Conservation (phyloP, 2,113 vertebrate species). For the Anas platyrhynchos region DNA sequence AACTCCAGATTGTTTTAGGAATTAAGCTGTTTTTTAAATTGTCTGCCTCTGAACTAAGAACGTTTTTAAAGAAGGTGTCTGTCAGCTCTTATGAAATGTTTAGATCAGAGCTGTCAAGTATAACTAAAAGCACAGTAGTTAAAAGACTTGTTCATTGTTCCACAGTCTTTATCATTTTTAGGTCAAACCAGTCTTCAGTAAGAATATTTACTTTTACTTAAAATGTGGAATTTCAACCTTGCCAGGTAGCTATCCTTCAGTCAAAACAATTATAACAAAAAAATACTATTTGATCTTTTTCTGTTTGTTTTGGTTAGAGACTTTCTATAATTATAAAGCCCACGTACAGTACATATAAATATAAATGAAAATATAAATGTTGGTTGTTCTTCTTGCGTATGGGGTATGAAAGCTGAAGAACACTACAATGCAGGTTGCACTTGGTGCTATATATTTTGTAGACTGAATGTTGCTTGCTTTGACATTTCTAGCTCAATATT, state of each 20-base stretch:
- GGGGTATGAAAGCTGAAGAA: background rate
- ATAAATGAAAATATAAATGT: background rate
- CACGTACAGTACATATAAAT: background rate
- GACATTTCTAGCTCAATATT: background rate
- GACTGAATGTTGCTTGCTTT: background rate
- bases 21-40: slow-evolving; percentile 4
- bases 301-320: background rate
- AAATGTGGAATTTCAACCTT: background rate
- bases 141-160: slow-evolving; percentile 41
- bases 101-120: slow-evolving; percentile 50
- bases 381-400: background rate
- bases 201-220: slow-evolving; percentile 8
- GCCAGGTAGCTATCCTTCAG: background rate
- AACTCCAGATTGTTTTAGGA: slow-evolving; percentile 16
- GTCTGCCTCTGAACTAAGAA: slow-evolving; percentile 34
- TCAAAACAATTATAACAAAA: background rate
- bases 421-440: background rate
- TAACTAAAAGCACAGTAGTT: slow-evolving; percentile 46
- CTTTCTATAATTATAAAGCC: background rate
- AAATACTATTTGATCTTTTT: background rate
- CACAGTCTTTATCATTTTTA: slow-evolving; percentile 13
- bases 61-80: background rate
- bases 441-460: too few species aligned
- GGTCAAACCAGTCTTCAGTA: slow-evolving; percentile 31
- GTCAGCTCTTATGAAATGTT: slow-evolving; percentile 47